phyloP scores from a whole-genome alignment of 2,113 vertebrate species.

The Furnarius figulus region DNA sequence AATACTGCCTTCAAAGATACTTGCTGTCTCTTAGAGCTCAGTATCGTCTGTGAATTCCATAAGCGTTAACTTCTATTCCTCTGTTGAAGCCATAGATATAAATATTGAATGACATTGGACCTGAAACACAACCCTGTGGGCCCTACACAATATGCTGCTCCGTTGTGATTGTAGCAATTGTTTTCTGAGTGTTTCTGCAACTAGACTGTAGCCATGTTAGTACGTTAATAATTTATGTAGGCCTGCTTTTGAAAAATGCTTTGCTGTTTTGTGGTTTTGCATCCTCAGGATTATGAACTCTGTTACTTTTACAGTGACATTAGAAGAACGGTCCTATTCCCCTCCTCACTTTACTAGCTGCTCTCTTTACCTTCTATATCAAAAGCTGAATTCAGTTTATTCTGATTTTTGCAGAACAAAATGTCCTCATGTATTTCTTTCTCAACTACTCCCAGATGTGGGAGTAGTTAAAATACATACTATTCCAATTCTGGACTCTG shows the following conservation, averaged over 20 bases:
- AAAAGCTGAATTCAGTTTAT: neutral
- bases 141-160: neutral
- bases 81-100: neutral
- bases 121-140: neutral
- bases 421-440: slow-evolving; percentile 6
- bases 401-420: slow-evolving; percentile 22
- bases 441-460: slow-evolving; percentile 3
- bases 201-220: neutral
- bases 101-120: neutral
- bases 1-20: neutral
- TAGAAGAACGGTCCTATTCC: neutral
- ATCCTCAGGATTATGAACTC: neutral
- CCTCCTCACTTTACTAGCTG: neutral
- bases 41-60: neutral
- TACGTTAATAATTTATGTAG: slow-evolving; percentile 13
- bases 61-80: neutral
- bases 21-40: neutral
- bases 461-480: neutral
- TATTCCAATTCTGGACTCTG: neutral
- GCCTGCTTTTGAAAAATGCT: slow-evolving; percentile 23
- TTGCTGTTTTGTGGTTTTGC: slow-evolving; percentile 27
- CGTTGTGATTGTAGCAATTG: neutral
- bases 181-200: neutral
- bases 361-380: neutral
- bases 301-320: neutral